Base-by-base conservation (phyloP, 2,113 vertebrate genomes). In the Mionectes macconnelli region DNA sequence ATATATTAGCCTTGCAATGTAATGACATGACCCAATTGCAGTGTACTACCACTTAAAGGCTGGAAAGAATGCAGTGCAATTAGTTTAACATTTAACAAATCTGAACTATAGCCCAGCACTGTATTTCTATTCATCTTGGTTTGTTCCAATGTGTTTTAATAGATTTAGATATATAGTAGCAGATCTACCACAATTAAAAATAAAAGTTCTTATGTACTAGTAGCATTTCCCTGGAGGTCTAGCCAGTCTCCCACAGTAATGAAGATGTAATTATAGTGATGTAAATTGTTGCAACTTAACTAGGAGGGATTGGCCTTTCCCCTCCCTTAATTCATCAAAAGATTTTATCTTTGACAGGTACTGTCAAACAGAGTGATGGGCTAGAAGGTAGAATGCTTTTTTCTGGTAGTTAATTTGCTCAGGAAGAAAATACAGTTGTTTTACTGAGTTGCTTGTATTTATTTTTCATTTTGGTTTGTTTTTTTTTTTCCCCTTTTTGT, bases 201-300 rank as follows among this genome's bases (percentile, higher is more conserved):
- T 63, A 78, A 78, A 96, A 94, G 87, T 93, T 97, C 73, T 87
- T 94, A 49, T 22, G 24, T 82, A 75, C 63, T 55, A 85, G 72
- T 73, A 95, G 85, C 14, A 20, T 94, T 96, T 97, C 89, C 94
- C 93, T 84, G 75, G 94, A 96, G 97, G 95, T 95, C 60, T 92
- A 97, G 90, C 88, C 94, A 96, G 84, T 98, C 97, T 98, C 90
- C 97, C 96, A 95, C 89, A 94, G 96, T 95, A 97, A 97, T 87
- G 97, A 98, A 97, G 97, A 97, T 97, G 94, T 97, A 97, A 98
- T 98, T 98, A 98, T 94, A 97, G 96, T 97, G 97, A 98, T 98
- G 97, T 97, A 98, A 98, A 98, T 98, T 91, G n/a, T 85, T 96
- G 96, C 74, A 62, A 95, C 95, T 95, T 97, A 97, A 95, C 97